Conservation (phyloP, 2,797 vertebrate species). For the Cuculus canorus region DNA sequence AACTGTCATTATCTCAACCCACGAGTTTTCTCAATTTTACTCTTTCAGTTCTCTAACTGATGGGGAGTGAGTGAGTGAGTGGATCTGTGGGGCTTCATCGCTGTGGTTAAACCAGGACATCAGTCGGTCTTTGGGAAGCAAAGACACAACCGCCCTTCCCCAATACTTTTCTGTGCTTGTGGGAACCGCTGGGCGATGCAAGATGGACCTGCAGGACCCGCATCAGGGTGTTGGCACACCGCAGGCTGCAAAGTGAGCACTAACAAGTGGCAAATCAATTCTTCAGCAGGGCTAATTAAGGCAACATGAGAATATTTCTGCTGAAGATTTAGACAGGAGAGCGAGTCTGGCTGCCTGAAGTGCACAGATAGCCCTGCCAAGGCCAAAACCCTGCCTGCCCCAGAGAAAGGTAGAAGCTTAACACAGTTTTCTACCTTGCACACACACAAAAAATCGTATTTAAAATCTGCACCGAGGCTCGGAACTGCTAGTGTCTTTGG, state of each 20-base stretch:
- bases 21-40: too few species aligned
- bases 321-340: background rate
- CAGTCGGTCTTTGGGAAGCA: too few species aligned
- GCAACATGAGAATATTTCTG: background rate
- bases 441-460: too few species aligned
- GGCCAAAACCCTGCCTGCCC: background rate
- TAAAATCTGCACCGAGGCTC: background rate
- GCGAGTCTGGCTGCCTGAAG: background rate
- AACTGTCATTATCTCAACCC: too few species aligned
- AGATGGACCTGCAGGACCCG: rapidly evolving
- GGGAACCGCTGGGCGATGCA: background rate
- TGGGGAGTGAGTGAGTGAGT: too few species aligned
- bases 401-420: background rate
- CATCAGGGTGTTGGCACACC: rapidly evolving
- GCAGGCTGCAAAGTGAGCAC: background rate
- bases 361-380: background rate
- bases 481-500: background rate
- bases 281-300: background rate
- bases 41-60: too few species aligned
- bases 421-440: background rate
- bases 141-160: rapidly evolving
- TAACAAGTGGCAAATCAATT: background rate
- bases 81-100: too few species aligned
- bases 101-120: too few species aligned
- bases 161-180: background rate